Evolutionary conservation across 2,888 invertebrate species (phyloP).

Genomic region (Hololepta plana): DNA sequence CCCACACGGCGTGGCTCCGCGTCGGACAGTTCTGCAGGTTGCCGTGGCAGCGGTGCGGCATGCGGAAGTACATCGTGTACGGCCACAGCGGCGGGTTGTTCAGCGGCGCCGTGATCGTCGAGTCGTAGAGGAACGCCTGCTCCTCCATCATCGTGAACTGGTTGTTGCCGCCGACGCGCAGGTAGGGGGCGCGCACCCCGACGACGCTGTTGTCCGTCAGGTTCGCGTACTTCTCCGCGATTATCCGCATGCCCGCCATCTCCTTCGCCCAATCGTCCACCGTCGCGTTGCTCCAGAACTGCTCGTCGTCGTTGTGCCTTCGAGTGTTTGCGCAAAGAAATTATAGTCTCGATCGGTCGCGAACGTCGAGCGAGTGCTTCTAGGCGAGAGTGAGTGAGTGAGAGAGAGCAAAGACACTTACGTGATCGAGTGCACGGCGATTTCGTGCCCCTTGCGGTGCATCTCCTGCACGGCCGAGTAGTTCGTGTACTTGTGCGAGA

Average conservation of each 20-base stretch:
- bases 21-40: slow-evolving; percentile 84
- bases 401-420: slow-evolving; percentile 32
- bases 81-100: slow-evolving; percentile 92
- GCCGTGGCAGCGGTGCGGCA: slow-evolving; percentile 88
- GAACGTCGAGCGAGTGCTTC: background rate
- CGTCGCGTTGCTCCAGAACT: slow-evolving; percentile 83
- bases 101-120: slow-evolving; percentile 81
- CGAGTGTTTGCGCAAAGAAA: too few relatives aligned
- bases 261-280: slow-evolving; percentile 89
- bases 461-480: slow-evolving; percentile 87
- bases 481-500: slow-evolving; percentile 86
- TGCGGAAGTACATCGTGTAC: slow-evolving; percentile 94
- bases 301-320: slow-evolving; percentile 83
- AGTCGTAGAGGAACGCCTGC: slow-evolving; percentile 87
- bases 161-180: slow-evolving; percentile 85
- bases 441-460: slow-evolving; percentile 81
- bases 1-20: slow-evolving; percentile 86
- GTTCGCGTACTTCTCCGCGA: slow-evolving; percentile 77
- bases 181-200: slow-evolving; percentile 76
- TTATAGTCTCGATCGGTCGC: slow-evolving; percentile 3
- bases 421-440: slow-evolving; percentile 87
- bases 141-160: slow-evolving; percentile 97
- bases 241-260: slow-evolving; percentile 87
- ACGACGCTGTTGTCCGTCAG: slow-evolving; percentile 82
- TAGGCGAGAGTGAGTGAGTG: background rate